phyloP scores from a whole-genome alignment of 2,797 vertebrate species.

The Tachyglossus aculeatus region DNA sequence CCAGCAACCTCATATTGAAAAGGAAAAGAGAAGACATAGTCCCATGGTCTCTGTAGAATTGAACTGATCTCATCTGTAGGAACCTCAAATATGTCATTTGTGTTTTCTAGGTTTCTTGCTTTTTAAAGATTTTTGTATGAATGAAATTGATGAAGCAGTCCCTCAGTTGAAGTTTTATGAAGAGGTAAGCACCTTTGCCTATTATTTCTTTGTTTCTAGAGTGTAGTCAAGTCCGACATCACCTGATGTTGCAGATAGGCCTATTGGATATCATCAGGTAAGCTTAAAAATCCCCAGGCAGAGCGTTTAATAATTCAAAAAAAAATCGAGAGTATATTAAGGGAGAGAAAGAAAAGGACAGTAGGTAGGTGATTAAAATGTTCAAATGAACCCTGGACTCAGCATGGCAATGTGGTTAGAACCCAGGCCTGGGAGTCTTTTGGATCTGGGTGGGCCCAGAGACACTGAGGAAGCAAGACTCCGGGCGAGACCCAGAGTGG shows the following conservation, averaged over 20 bases:
- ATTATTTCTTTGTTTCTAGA: conserved; percentile 17
- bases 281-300: background rate
- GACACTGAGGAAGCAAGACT: no score
- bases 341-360: no score
- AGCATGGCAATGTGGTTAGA: no score
- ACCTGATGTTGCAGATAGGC: background rate
- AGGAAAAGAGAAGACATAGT: no score
- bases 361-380: no score
- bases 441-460: no score
- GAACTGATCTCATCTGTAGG: background rate
- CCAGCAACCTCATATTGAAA: no score
- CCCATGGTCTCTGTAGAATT: no score
- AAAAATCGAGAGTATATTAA: background rate
- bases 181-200: conserved; percentile 78
- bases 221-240: background rate
- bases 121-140: conserved; percentile 96
- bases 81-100: conserved; percentile 25
- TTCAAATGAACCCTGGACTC: no score
- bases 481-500: no score
- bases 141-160: conserved; percentile 92
- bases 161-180: conserved; percentile 98
- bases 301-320: background rate
- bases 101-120: conserved; percentile 88
- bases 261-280: background rate
- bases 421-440: no score